Conservation (phyloP, 2,888 invertebrate genomes). For the Chelonus formosanus region DNA sequence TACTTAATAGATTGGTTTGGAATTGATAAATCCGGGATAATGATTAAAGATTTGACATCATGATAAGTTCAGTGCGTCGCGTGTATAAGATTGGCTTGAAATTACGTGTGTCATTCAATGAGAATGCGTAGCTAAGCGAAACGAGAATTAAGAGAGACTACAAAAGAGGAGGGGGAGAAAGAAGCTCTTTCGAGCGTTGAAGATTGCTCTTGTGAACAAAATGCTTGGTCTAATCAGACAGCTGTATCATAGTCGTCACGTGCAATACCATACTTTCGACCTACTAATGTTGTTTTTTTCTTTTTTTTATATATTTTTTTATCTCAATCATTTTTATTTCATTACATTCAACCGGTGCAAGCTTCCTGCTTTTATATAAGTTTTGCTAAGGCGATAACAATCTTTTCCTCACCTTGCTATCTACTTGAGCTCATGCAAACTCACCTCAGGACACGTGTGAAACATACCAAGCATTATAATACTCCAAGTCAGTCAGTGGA, state of each 20-base stretch:
- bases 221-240: constrained; percentile 45
- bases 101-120: constrained; percentile 34
- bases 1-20: background rate
- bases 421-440: constrained; percentile 27
- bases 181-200: constrained; percentile 38
- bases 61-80: constrained; percentile 18
- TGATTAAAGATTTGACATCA: background rate
- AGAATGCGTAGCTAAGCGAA: constrained; percentile 30
- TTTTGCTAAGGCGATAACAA: constrained; percentile 38
- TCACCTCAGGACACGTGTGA: constrained; percentile 38
- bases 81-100: constrained; percentile 32
- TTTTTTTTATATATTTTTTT: constrained; percentile 9
- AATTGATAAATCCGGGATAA: too few relatives aligned
- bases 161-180: constrained; percentile 18
- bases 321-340: constrained; percentile 9
- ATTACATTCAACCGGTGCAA: constrained; percentile 24
- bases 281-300: constrained; percentile 11
- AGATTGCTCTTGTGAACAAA: constrained; percentile 45
- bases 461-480: constrained; percentile 34
- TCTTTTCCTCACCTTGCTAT: constrained; percentile 35
- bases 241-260: constrained; percentile 46
- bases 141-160: constrained; percentile 20
- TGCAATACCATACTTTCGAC: constrained; percentile 33
- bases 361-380: constrained; percentile 44
- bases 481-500: constrained; percentile 26